These are phyloP conservation scores for Palythoa heliodiscus DNA, from an alignment of 92 coral and sea anemone genomes.

Conservation along the genomic window DNA sequence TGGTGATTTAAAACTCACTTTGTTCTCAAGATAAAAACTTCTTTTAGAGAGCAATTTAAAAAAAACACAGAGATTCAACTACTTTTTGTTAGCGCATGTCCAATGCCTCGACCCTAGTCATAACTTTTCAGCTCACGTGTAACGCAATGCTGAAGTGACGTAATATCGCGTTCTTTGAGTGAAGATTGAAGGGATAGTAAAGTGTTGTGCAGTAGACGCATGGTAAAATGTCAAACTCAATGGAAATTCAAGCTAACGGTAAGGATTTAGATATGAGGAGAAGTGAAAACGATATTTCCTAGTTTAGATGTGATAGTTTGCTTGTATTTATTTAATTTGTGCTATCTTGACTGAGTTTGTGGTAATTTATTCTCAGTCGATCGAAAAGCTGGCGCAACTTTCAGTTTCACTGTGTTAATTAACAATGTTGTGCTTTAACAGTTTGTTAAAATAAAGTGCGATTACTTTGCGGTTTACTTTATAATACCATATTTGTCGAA, in stretches of 20 bases:
- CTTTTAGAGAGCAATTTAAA: background rate
- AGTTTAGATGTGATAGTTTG: background rate
- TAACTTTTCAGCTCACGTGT: background rate
- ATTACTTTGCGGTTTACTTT: too few species aligned
- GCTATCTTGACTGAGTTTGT: too few species aligned
- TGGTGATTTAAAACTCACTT: background rate
- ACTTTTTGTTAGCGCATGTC: background rate
- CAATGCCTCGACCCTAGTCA: background rate
- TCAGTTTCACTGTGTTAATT: too few species aligned
- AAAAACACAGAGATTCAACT: too few species aligned
- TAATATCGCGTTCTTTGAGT: background rate
- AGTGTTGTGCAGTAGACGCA: background rate
- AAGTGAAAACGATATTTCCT: too few species aligned
- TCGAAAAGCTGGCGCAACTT: background rate
- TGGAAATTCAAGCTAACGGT: slow-evolving; percentile 42
- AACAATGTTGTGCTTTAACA: too few species aligned
- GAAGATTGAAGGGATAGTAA: background rate
- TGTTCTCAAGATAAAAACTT: background rate
- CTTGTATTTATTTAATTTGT: too few species aligned
- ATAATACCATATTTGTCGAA: too few species aligned
- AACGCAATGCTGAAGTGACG: background rate
- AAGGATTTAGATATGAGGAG: background rate
- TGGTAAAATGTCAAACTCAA: slow-evolving; percentile 6
- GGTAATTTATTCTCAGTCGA: too few species aligned
- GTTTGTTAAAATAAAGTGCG: too few species aligned